Evolutionary conservation across 2,888 invertebrate genomes (phyloP).

Genomic region (Allygus modestus): DNA sequence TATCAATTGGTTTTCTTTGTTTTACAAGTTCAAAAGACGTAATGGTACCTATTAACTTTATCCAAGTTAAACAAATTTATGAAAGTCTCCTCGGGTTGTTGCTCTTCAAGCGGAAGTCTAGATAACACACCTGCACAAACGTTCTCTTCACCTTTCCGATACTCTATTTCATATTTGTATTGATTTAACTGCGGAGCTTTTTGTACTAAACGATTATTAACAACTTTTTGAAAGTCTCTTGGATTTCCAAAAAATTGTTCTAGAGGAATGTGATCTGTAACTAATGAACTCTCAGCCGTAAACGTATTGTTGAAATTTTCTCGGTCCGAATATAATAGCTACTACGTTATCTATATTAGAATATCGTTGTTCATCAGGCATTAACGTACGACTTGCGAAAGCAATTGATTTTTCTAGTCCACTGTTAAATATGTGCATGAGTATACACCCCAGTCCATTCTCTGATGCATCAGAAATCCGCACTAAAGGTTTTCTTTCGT

Average conservation of each 20-base stretch:
- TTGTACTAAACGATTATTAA: conserved; percentile 54
- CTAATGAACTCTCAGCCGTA: conserved; percentile 15
- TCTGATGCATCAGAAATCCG: conserved; percentile 7
- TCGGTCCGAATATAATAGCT: conserved; percentile 20
- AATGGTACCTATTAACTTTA: conserved; percentile 19
- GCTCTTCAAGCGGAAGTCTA: no score
- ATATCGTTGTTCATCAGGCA: neutral
- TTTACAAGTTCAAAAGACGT: conserved; percentile 46
- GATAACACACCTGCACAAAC: no score
- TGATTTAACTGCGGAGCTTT: conserved; percentile 42
- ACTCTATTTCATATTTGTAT: conserved; percentile 17
- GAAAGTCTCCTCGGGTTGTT: neutral
- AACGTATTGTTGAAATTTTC: conserved; percentile 45
- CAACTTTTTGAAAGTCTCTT: conserved; percentile 47
- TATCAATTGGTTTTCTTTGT: conserved; percentile 32
- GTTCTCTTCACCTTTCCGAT: neutral
- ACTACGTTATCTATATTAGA: conserved; percentile 26
- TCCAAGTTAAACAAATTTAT: neutral
- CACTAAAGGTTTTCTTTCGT: conserved; percentile 13
- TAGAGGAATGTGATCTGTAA: conserved; percentile 57
- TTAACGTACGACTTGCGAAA: conserved; percentile 20
- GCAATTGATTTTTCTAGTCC: conserved; percentile 9
- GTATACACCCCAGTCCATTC: conserved; percentile 15
- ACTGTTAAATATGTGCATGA: conserved; percentile 7
- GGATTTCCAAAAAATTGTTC: conserved; percentile 52